phyloP scores from a whole-genome alignment of 2,113 vertebrate species.

The Phrynocephalus versicolor region DNA sequence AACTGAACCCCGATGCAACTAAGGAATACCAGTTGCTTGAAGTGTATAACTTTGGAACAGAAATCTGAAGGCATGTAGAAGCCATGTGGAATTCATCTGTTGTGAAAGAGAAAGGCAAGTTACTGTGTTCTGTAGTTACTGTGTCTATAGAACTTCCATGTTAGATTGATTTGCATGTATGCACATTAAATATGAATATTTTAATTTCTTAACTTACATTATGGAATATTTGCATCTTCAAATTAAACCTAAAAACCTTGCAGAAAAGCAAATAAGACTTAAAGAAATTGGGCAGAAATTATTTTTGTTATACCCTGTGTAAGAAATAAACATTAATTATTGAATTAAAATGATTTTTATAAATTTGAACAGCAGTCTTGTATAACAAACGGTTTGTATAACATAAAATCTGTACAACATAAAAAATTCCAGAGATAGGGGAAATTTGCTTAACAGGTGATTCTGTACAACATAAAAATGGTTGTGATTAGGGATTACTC shows the following conservation, averaged over 20 bases:
- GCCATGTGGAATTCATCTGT: neutral
- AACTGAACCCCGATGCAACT: neutral
- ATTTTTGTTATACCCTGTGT: too few relatives aligned
- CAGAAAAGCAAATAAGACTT: neutral
- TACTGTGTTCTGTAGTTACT: neutral
- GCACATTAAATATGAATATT: neutral
- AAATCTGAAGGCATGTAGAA: neutral
- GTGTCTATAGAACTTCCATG: neutral
- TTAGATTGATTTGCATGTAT: neutral
- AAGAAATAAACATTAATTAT: too few relatives aligned
- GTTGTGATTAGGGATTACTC: too few relatives aligned
- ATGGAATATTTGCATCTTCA: neutral
- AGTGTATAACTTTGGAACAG: neutral
- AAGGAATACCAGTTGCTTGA: neutral
- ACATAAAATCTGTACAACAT: too few relatives aligned
- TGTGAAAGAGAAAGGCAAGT: neutral
- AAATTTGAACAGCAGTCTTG: too few relatives aligned
- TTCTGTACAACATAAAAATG: too few relatives aligned
- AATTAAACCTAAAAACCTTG: neutral
- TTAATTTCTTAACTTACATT: neutral
- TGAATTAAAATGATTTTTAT: too few relatives aligned
- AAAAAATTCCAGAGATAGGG: too few relatives aligned
- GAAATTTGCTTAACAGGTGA: too few relatives aligned
- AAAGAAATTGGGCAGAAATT: too few relatives aligned
- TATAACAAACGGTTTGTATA: too few relatives aligned